These are phyloP conservation scores for Mactromeris polynyma DNA, from an alignment of 2,888 invertebrate genomes.

Conservation along the genomic window DNA sequence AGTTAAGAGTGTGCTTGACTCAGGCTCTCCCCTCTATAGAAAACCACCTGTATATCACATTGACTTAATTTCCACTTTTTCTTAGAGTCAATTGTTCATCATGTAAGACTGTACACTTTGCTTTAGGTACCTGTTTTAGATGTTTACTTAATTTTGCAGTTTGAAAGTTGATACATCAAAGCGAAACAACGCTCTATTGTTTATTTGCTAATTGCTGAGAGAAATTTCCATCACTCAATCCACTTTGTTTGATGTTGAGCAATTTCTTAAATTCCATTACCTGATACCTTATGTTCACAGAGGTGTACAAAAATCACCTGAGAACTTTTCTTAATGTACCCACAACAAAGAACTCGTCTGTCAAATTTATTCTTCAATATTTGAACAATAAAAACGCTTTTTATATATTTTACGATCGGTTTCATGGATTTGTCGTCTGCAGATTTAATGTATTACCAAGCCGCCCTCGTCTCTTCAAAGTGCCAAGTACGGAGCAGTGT, in stretches of 20 bases:
- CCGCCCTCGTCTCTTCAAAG: conserved; percentile 34
- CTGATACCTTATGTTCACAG: conserved; percentile 37
- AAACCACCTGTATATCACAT: no score
- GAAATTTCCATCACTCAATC: neutral
- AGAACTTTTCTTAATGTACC: conserved; percentile 29
- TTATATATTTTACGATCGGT: conserved; percentile 53
- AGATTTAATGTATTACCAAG: conserved; percentile 40
- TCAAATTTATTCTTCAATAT: conserved; percentile 51
- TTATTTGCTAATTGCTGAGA: neutral
- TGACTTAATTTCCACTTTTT: no score
- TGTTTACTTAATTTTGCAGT: conserved; percentile 14
- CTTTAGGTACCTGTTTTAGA: neutral
- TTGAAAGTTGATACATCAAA: conserved; percentile 18
- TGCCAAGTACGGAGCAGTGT: conserved; percentile 36
- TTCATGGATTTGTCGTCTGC: conserved; percentile 45
- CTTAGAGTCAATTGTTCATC: neutral
- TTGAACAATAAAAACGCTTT: conserved; percentile 59
- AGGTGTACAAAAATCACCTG: conserved; percentile 37
- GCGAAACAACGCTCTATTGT: neutral
- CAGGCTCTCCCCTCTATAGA: no score
- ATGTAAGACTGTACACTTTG: neutral
- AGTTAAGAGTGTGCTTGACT: no score
- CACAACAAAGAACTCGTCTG: conserved; percentile 62
- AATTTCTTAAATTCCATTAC: conserved; percentile 52
- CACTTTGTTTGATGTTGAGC: conserved; percentile 31